These are phyloP conservation scores for Muscina levida DNA, from an alignment of 2,888 invertebrate genomes.

Conservation along the genomic window DNA sequence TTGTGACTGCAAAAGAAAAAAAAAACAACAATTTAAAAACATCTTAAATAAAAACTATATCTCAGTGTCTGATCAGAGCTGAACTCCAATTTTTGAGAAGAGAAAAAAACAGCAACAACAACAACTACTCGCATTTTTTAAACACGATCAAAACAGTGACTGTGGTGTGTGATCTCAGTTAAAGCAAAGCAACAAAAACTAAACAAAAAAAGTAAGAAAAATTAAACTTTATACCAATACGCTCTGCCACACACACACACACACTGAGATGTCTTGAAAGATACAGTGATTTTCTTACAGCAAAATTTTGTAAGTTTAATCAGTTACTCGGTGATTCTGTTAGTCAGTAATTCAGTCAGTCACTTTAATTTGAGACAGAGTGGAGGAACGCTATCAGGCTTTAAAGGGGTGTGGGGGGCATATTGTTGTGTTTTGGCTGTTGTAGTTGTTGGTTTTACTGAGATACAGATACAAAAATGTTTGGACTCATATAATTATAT, in stretches of 20 bases:
- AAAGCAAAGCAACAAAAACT: neutral
- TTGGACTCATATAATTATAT: constrained; percentile 14
- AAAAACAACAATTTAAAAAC: neutral
- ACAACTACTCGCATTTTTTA: too few relatives aligned
- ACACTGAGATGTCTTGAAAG: neutral
- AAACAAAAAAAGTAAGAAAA: constrained; percentile 25
- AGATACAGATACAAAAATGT: neutral
- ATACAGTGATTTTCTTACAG: constrained; percentile 23
- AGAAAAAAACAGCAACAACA: neutral
- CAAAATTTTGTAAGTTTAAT: constrained; percentile 57
- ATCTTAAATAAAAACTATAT: neutral
- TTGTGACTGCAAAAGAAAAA: neutral
- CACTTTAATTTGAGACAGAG: neutral
- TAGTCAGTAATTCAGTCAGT: constrained; percentile 46
- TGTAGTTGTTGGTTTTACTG: neutral
- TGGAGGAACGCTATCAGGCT: neutral
- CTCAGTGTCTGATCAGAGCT: neutral
- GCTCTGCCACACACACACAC: constrained; percentile 19
- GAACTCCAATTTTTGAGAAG: neutral
- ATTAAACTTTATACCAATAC: constrained; percentile 45
- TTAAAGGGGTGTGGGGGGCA: constrained; percentile 17
- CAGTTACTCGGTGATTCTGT: constrained; percentile 62
- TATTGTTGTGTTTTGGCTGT: constrained; percentile 19
- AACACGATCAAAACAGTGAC: constrained; percentile 5
- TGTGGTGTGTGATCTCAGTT: neutral